Evolutionary conservation across 2,888 invertebrate species (phyloP).

Genomic region (Masnerella sp.): DNA sequence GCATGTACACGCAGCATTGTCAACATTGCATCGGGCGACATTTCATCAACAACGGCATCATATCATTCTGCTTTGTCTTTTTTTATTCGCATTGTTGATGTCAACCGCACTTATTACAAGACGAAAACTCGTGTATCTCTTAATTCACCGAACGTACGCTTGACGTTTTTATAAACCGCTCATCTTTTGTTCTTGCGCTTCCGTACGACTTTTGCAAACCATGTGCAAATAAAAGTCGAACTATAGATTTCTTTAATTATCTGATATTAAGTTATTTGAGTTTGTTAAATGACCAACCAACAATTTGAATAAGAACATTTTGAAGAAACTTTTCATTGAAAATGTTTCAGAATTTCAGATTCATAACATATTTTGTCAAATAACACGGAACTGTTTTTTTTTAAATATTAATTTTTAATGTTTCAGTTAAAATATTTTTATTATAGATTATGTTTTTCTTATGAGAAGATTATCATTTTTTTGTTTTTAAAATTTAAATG

Average conservation of each 20-base stretch:
- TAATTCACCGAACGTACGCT: constrained; percentile 19
- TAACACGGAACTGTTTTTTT: too few species aligned
- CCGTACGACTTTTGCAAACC: not conserved
- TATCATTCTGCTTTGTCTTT: constrained; percentile 24
- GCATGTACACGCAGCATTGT: constrained; percentile 39
- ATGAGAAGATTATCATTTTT: too few species aligned
- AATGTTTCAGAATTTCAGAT: too few species aligned
- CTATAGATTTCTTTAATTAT: constrained; percentile 10
- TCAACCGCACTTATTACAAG: constrained; percentile 37
- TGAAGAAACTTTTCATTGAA: too few species aligned
- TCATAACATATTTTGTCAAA: too few species aligned
- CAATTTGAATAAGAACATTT: too few species aligned
- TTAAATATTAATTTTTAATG: too few species aligned
- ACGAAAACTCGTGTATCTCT: constrained; percentile 36
- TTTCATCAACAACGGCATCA: constrained; percentile 52
- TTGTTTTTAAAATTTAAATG: too few species aligned
- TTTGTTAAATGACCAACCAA: too few species aligned
- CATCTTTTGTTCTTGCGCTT: constrained; percentile 6
- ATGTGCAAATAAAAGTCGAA: not conserved
- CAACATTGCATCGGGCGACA: constrained; percentile 44
- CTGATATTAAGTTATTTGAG: too few species aligned
- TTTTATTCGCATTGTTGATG: constrained; percentile 30
- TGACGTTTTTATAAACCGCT: constrained; percentile 27
- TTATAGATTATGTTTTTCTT: too few species aligned
- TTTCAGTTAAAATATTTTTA: too few species aligned